Evolutionary conservation across 2,888 invertebrate genomes (phyloP).

Genomic region (Acleris laterana): DNA sequence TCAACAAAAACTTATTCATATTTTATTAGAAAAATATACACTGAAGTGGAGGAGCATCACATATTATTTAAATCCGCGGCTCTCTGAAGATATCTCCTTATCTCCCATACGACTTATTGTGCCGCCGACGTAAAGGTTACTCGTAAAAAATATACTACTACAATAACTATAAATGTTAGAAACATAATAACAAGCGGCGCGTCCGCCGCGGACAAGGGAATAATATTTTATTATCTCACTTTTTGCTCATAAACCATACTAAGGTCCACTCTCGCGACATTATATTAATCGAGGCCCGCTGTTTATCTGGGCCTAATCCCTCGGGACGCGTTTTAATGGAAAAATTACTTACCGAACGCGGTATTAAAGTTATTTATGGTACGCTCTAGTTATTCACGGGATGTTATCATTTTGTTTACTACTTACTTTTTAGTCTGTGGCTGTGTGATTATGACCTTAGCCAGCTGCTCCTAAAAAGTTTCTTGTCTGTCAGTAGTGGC

Average conservation of each 20-base stretch:
- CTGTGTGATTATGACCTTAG: background rate
- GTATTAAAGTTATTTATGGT: constrained; percentile 41
- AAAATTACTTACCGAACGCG: constrained; percentile 41
- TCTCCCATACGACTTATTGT: constrained; percentile 10
- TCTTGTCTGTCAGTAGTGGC: background rate
- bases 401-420: constrained; percentile 15
- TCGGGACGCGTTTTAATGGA: constrained; percentile 44
- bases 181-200: constrained; percentile 10
- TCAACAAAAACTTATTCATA: too few species aligned
- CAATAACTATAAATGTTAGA: constrained; percentile 2
- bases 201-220: constrained; percentile 11
- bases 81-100: constrained; percentile 13
- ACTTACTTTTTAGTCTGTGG: constrained; percentile 14
- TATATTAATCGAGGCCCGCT: constrained; percentile 50
- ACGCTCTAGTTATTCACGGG: constrained; percentile 17
- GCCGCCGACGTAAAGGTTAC: constrained; percentile 3
- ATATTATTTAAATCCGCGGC: constrained; percentile 17
- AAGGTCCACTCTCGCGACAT: constrained; percentile 47
- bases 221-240: constrained; percentile 52
- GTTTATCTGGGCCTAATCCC: constrained; percentile 50
- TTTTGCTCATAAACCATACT: constrained; percentile 50
- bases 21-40: background rate
- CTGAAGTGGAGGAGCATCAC: constrained; percentile 1
- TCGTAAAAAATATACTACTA: constrained; percentile 22
- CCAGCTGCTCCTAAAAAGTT: constrained; percentile 12